These are phyloP conservation scores for Malaclemys terrapin DNA, from an alignment of 2,113 vertebrate species.

Conservation along the genomic window DNA sequence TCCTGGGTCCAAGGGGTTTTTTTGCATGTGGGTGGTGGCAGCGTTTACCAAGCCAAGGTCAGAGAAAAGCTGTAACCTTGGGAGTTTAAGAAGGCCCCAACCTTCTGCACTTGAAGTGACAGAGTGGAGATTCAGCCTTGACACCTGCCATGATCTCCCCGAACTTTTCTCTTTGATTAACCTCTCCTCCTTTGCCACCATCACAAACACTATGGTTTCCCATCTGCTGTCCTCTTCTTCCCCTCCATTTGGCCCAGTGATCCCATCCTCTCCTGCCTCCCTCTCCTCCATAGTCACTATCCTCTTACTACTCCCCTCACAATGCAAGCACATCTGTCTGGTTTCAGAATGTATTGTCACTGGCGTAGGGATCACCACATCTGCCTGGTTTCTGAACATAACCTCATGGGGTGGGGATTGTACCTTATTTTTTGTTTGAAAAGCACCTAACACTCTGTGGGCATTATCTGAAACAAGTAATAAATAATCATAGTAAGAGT, in stretches of 20 bases:
- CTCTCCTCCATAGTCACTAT: not conserved
- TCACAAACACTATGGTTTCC: not conserved
- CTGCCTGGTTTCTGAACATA: not conserved
- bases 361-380: not conserved
- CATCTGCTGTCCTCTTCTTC: not conserved
- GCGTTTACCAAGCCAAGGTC: too few species aligned
- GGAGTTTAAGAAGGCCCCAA: too few species aligned
- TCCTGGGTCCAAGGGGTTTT: too few species aligned
- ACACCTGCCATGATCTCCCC: not conserved
- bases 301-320: not conserved
- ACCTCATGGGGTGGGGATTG: not conserved
- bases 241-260: not conserved
- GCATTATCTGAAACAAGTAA: not conserved
- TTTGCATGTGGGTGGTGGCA: too few species aligned
- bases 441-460: not conserved
- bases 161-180: not conserved
- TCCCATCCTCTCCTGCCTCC: not conserved
- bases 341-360: not conserved
- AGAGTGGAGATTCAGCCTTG: too few species aligned
- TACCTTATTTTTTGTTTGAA: not conserved
- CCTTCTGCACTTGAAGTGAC: too few species aligned
- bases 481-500: not conserved
- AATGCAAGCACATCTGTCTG: not conserved
- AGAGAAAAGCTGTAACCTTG: too few species aligned
- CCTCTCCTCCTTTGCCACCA: slow-evolving; percentile 4